These are phyloP conservation scores for Pelecanus crispus DNA, from an alignment of 2,113 vertebrate species.

Conservation along the genomic window DNA sequence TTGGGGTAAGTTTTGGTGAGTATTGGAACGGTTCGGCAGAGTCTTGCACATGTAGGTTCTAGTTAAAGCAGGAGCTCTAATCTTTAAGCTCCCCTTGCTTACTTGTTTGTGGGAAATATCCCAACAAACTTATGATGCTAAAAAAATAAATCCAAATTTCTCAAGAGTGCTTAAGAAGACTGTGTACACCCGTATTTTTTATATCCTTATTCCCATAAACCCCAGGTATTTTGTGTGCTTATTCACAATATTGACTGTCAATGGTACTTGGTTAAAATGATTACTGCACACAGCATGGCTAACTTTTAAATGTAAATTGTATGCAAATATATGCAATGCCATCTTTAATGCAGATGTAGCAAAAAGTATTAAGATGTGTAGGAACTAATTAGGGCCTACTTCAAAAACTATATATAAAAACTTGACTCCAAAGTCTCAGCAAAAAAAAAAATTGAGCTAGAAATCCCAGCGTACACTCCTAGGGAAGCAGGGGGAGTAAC, in stretches of 20 bases:
- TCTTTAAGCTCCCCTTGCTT: neutral
- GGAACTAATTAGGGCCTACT: constrained; percentile 78
- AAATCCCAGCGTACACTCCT: constrained; percentile 70
- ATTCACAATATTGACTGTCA: constrained; percentile 60
- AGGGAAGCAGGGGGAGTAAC: constrained; percentile 28
- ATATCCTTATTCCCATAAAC: neutral
- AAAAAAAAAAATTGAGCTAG: constrained; percentile 72
- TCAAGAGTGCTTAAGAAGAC: neutral
- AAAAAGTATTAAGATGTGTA: constrained; percentile 76
- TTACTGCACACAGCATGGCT: constrained; percentile 64
- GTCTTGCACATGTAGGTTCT: fast-evolving
- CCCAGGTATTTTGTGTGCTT: neutral
- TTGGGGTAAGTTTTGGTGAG: neutral
- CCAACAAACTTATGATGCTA: neutral
- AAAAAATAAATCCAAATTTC: neutral
- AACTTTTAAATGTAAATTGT: constrained; percentile 76
- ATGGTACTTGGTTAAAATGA: constrained; percentile 55
- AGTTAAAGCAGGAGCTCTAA: neutral
- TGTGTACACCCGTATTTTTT: neutral
- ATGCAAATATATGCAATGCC: constrained; percentile 77
- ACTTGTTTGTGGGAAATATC: neutral
- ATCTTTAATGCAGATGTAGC: constrained; percentile 79
- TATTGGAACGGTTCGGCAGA: fast-evolving
- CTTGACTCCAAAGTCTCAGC: constrained; percentile 71
- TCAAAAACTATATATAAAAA: constrained; percentile 76